Evolutionary conservation across 1,140 invertebrate genomes (phyloP), one percentile per base, ranked within the genome.

Genomic region (Tetragnatha versicolor): DNA sequence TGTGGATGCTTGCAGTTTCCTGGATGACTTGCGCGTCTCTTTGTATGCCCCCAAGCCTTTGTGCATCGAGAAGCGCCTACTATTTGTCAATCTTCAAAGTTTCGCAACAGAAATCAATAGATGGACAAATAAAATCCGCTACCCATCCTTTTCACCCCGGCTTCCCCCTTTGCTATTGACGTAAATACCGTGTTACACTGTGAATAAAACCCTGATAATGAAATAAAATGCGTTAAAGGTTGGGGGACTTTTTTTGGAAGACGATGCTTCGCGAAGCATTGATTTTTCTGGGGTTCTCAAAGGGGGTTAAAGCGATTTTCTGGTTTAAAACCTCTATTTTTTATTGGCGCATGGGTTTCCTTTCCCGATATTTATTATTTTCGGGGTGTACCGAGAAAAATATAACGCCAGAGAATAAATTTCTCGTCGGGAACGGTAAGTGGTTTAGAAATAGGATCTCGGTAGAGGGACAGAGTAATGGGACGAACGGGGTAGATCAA

Each of bases 1-100:
- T 72, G 69, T 72, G 60, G 69, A 72, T 72, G 60, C 69, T 72
- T 58, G 47, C 69, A 27, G 69, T 58, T 72, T 72, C 69, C 69
- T 72, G 69, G 69, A 55, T 72, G 69, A 72, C 69, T 72, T 72
- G 25, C 49, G n/a, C n/a, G n/a, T n/a, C 33, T 72, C 69, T 72
- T 72, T 72, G 69, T 72, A 37, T 27, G 69, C 69, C 33, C 66
- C 47, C 51, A 70, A 42, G n/a, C 35, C 35, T 72, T 53, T 72
- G 55, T 55, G 69, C 42, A 35, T 14, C 22, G 60, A 33, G 45
- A 37, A 35, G 51, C 66, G 29, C 47, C 33, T 72, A 72, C 35
- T 72, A 72, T 72, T 72, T 72, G 69, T 37, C 65, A 47, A 47
- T 33, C 45, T 49, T n/a, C 31, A 20, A 58, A 72, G 69, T 72